phyloP scores from a whole-genome alignment of 2,113 vertebrate species.

The Vulpes vulpes region DNA sequence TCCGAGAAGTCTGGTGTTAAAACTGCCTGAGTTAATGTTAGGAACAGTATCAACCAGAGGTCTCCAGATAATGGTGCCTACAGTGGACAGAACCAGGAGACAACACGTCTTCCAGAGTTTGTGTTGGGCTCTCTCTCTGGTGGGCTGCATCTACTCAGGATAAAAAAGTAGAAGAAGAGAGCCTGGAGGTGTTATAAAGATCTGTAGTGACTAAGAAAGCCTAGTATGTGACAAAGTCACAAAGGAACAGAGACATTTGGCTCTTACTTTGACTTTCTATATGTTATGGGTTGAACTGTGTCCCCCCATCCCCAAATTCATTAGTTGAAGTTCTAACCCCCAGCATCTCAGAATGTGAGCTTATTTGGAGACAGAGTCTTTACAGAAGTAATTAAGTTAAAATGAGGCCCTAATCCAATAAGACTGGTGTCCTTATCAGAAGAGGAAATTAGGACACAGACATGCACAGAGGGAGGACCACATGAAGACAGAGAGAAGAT shows the following conservation, averaged over 20 bases:
- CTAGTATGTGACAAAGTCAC: too few relatives aligned
- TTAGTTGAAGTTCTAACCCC: neutral
- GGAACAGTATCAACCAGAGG: neutral
- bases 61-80: neutral
- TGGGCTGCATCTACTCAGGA: fast-evolving
- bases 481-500: neutral
- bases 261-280: neutral
- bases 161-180: neutral
- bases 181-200: neutral
- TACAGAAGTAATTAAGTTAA: neutral
- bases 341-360: neutral
- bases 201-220: neutral
- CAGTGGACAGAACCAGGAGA: neutral
- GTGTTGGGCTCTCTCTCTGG: neutral
- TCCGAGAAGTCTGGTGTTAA: neutral
- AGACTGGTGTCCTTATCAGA: neutral
- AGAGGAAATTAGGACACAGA: neutral
- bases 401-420: neutral
- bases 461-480: neutral
- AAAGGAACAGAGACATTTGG: fast-evolving
- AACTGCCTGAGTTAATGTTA: fast-evolving
- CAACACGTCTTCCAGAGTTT: fast-evolving
- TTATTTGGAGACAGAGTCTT: neutral
- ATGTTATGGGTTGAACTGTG: neutral
- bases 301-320: neutral